Evolutionary conservation across 2,797 vertebrate species (phyloP).

Genomic region (Netta rufina): DNA sequence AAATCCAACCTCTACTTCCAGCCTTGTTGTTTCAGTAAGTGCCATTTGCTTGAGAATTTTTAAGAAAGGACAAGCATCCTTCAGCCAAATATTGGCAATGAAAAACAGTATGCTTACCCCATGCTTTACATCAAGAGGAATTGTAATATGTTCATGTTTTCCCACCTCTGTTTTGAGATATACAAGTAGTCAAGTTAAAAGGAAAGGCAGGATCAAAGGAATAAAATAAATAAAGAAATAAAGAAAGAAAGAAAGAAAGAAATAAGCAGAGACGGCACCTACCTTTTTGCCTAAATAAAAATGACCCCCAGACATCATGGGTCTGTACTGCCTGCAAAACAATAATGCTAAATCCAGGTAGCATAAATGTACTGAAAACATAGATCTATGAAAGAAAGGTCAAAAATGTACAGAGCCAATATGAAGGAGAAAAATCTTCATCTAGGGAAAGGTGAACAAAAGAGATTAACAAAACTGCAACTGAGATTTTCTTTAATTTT

Average conservation of each 20-base stretch:
- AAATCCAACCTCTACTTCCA: not conserved
- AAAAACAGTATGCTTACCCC: not conserved
- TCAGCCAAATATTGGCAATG: not conserved
- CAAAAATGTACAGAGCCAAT: not conserved
- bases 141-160: not conserved
- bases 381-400: not conserved
- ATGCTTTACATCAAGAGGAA: not conserved
- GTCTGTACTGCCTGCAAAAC: not conserved
- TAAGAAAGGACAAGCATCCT: not conserved
- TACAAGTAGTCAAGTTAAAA: not conserved
- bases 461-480: not conserved
- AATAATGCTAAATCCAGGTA: not conserved
- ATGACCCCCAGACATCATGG: not conserved
- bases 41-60: not conserved
- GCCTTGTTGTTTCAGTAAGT: not conserved
- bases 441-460: not conserved
- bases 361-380: not conserved
- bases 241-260: not conserved
- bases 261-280: not conserved
- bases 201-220: not conserved
- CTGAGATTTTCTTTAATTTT: not conserved
- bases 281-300: not conserved
- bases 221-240: not conserved
- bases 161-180: not conserved
- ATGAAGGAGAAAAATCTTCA: not conserved